Evolutionary conservation across 2,797 vertebrate species (phyloP).

Genomic region (Crocodylus rhombifer): DNA sequence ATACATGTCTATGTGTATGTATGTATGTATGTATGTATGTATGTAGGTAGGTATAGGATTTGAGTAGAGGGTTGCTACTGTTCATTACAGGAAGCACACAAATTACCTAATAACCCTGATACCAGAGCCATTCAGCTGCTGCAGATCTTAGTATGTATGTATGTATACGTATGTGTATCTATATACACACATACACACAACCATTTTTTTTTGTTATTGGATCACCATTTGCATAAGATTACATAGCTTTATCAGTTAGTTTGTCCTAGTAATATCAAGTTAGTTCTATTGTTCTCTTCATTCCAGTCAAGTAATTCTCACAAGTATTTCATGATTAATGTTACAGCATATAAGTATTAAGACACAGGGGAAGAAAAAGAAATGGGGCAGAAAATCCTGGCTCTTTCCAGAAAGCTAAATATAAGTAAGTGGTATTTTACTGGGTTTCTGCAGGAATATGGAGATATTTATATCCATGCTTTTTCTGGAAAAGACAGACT

Average conservation of each 20-base stretch:
- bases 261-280: background rate
- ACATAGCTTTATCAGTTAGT: background rate
- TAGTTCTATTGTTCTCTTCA: background rate
- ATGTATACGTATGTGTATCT: background rate
- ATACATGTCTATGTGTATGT: no score
- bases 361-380: background rate
- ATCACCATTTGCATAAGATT: no score
- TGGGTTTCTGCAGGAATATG: background rate
- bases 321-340: background rate
- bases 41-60: no score
- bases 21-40: no score
- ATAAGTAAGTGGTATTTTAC: constrained; percentile 34
- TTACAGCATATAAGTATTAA: background rate
- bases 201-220: no score
- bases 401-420: background rate
- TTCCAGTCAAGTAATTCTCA: background rate
- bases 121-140: no score
- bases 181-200: background rate
- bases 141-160: no score
- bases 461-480: background rate
- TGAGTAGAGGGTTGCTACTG: no score
- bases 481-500: background rate
- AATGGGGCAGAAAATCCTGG: constrained; percentile 6
- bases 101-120: no score
- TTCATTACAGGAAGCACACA: no score